phyloP scores from a whole-genome alignment of 2,113 vertebrate genomes.

The Sceloporus tristichus region DNA sequence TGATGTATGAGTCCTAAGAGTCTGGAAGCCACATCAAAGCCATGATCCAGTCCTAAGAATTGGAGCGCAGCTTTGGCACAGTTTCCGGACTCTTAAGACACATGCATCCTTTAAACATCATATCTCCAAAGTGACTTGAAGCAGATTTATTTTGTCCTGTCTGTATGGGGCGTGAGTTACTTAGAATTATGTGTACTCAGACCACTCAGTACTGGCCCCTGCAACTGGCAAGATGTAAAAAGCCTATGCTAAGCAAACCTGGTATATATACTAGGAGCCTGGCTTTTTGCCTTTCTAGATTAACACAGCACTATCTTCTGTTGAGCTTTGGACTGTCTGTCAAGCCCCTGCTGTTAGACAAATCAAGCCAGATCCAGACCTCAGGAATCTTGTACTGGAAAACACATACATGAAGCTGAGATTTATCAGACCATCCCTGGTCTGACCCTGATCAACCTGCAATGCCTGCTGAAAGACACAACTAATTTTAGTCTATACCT shows the following conservation, averaged over 20 bases:
- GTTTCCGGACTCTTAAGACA: too few relatives aligned
- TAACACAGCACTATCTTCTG: background rate
- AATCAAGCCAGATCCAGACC: background rate
- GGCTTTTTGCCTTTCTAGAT: background rate
- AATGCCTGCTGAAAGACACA: background rate
- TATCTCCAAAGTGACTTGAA: too few relatives aligned
- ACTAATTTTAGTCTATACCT: constrained; percentile 10
- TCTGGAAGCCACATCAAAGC: too few relatives aligned
- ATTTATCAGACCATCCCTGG: background rate
- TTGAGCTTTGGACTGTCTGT: background rate
- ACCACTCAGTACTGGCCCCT: background rate
- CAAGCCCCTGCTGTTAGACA: background rate
- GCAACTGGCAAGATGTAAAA: background rate
- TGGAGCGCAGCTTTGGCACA: too few relatives aligned
- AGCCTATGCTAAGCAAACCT: background rate
- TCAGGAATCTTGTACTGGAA: background rate
- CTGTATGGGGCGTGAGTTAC: background rate
- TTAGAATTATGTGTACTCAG: background rate
- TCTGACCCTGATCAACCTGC: constrained; percentile 14
- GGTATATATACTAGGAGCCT: background rate
- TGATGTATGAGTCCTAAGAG: too few relatives aligned
- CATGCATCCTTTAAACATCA: too few relatives aligned
- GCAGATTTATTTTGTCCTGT: too few relatives aligned
- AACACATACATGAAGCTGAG: background rate
- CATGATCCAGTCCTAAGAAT: too few relatives aligned